Evolutionary conservation across 1,140 invertebrate genomes (phyloP).

Genomic region (Ceratina japonica): DNA sequence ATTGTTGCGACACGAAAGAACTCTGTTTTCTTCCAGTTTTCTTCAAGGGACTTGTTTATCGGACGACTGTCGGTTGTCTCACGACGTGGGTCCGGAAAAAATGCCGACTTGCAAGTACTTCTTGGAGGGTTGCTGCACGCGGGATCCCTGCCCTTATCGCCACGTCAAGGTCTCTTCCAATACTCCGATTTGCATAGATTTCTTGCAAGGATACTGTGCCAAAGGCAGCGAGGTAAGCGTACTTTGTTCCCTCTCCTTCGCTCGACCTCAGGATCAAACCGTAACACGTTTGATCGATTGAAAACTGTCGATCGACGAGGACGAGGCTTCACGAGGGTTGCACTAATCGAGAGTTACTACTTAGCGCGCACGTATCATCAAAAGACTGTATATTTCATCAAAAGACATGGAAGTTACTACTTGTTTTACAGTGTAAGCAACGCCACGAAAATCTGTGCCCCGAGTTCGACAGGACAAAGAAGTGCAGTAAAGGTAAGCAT

Average conservation of each 20-base stretch:
- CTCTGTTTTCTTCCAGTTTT: conserved; percentile 82
- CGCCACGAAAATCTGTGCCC: conserved; percentile 86
- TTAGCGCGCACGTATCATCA: too few relatives aligned
- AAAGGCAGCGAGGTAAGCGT: conserved; percentile 84
- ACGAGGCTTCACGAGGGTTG: too few relatives aligned
- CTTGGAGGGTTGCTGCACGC: conserved; percentile 88
- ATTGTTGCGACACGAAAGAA: too few relatives aligned
- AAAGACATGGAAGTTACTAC: conserved; percentile 43
- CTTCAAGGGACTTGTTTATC: conserved; percentile 90
- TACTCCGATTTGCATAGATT: conserved; percentile 89
- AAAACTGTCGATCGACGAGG: too few relatives aligned
- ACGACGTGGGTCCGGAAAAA: conserved; percentile 90
- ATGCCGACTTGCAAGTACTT: conserved; percentile 96
- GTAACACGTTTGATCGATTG: not conserved
- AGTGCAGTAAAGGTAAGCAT: conserved; percentile 81
- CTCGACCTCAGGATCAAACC: not conserved
- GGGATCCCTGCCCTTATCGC: conserved; percentile 90
- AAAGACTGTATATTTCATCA: conserved; percentile 40
- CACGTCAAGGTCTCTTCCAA: conserved; percentile 92
- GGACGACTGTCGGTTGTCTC: conserved; percentile 88
- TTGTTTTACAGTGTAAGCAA: conserved; percentile 82
- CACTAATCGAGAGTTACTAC: too few relatives aligned
- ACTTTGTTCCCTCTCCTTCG: conserved; percentile 6
- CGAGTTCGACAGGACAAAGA: conserved; percentile 82
- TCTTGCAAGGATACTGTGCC: conserved; percentile 91